phyloP scores from a whole-genome alignment of 2,888 invertebrate genomes.

The Pheosia tremula region DNA sequence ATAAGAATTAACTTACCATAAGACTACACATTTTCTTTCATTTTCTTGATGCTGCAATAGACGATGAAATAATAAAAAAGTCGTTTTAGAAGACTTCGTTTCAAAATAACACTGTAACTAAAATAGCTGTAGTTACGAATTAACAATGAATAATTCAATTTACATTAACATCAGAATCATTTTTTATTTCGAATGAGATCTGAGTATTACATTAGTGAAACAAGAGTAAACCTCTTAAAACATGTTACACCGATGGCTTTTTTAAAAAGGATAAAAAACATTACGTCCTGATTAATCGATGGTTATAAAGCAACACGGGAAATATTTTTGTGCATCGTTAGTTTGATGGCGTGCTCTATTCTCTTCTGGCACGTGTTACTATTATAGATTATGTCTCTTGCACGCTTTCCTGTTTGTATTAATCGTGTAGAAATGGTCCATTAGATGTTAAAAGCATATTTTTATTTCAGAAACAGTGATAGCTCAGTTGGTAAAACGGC shows the following conservation, averaged over 20 bases:
- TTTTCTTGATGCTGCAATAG: no score
- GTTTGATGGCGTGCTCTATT: conserved; percentile 53
- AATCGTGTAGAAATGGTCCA: conserved; percentile 19
- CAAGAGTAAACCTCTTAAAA: conserved; percentile 26
- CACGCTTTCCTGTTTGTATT: conserved; percentile 30
- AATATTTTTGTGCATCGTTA: conserved; percentile 82
- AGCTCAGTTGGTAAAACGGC: no score
- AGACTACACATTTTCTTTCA: no score
- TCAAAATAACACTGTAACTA: no score
- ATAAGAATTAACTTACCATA: no score
- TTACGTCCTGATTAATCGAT: conserved; percentile 76
- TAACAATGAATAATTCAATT: no score
- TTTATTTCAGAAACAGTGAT: no score
- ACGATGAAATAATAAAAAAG: no score
- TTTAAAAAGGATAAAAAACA: conserved; percentile 58
- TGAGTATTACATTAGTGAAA: no score
- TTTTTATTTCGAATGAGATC: background rate
- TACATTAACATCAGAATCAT: background rate
- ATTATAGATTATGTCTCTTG: conserved; percentile 35
- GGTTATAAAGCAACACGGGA: conserved; percentile 73
- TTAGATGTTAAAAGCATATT: background rate
- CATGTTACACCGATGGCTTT: conserved; percentile 54
- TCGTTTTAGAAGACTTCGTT: no score
- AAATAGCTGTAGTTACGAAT: no score
- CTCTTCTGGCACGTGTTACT: conserved; percentile 46